Evolutionary conservation across 2,888 invertebrate species (phyloP).

Genomic region (Mesopsocus fuscifrons): DNA sequence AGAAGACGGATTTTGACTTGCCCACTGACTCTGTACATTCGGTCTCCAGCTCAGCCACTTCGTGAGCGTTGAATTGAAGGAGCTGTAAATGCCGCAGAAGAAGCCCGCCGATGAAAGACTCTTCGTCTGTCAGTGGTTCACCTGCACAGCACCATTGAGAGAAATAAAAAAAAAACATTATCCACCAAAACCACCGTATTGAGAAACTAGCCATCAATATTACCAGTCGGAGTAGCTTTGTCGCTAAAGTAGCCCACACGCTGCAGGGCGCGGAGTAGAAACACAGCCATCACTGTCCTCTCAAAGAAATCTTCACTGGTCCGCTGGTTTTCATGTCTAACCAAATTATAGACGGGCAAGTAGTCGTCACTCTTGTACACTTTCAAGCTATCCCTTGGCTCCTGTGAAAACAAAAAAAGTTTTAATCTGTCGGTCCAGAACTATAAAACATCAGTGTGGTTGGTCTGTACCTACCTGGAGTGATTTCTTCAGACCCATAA

Average conservation of each 20-base stretch:
- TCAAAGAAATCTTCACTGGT: slow-evolving; percentile 49
- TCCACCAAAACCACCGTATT: not conserved
- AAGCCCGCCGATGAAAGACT: slow-evolving; percentile 40
- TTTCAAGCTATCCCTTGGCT: slow-evolving; percentile 2
- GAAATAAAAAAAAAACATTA: slow-evolving; percentile 5
- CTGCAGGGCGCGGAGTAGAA: slow-evolving; percentile 50
- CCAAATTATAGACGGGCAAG: slow-evolving; percentile 41
- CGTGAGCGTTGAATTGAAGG: slow-evolving; percentile 72
- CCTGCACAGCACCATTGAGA: slow-evolving; percentile 19
- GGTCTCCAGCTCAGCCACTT: slow-evolving; percentile 39
- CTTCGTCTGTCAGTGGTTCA: slow-evolving; percentile 29
- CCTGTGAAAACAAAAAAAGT: slow-evolving; percentile 10
- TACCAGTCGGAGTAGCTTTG: no score
- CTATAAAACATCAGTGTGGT: no score
- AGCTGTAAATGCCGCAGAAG: slow-evolving; percentile 51
- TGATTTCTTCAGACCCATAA: slow-evolving; percentile 13
- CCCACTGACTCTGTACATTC: not conserved
- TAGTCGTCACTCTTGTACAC: slow-evolving; percentile 31
- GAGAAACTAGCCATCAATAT: slow-evolving; percentile 1
- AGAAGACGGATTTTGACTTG: slow-evolving; percentile 20
- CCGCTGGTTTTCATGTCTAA: slow-evolving; percentile 41
- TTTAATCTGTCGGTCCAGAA: no score
- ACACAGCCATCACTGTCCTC: slow-evolving; percentile 56
- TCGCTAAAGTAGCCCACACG: slow-evolving; percentile 41
- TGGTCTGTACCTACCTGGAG: slow-evolving; percentile 13